Evolutionary conservation across 2,888 invertebrate species (phyloP).

Genomic region (Liopterus haemorrhoidalis): DNA sequence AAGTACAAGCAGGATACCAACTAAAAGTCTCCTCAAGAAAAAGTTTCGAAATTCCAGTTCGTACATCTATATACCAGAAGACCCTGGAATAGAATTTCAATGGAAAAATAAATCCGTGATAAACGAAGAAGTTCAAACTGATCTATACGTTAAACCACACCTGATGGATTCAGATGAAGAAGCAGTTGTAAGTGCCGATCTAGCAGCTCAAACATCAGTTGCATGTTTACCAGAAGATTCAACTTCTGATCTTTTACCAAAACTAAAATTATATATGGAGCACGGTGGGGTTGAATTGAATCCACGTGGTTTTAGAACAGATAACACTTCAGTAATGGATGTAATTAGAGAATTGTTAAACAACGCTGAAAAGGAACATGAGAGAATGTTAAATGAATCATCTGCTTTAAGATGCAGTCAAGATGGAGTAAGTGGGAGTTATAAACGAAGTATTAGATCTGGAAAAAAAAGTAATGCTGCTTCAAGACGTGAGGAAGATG

Average conservation of each 20-base stretch:
- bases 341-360: constrained; percentile 8
- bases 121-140: constrained; percentile 31
- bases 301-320: constrained; percentile 1
- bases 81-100: no score
- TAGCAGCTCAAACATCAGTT: constrained; percentile 32
- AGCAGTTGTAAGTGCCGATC: constrained; percentile 31
- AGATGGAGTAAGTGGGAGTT: no score
- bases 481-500: no score
- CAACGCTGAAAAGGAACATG: constrained; percentile 9
- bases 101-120: neutral
- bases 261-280: constrained; percentile 22
- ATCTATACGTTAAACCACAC: constrained; percentile 33
- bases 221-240: constrained; percentile 31
- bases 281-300: constrained; percentile 15
- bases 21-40: no score
- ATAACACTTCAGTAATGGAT: constrained; percentile 11
- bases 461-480: no score
- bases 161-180: constrained; percentile 31
- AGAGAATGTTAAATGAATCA: constrained; percentile 12
- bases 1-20: no score
- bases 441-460: no score
- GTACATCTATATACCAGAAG: no score
- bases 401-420: no score
- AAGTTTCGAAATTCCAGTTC: no score
- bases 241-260: constrained; percentile 24